Percentiles rank a stretch among this genome's conserved stretches.
phyloP scores from a whole-genome alignment of 1,140 invertebrate genomes.

The Laupala kohalensis region DNA sequence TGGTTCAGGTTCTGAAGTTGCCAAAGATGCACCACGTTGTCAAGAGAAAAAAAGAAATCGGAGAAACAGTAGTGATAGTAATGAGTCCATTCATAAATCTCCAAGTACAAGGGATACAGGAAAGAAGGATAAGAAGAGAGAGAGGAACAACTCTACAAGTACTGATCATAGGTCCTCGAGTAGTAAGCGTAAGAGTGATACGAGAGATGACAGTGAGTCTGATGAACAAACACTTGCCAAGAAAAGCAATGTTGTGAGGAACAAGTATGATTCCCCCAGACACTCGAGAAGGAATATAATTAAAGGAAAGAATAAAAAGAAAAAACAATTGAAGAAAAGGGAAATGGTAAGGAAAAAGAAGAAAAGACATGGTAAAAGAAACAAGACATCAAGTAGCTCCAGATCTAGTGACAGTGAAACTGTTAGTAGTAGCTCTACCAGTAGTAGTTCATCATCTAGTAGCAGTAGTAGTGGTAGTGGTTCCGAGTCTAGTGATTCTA shows the following conservation, averaged over 20 bases:
- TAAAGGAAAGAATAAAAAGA: not conserved
- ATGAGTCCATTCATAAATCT: too few species aligned
- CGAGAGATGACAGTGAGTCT: not conserved
- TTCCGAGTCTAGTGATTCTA: not conserved
- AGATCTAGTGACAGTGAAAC: not conserved
- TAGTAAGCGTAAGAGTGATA: not conserved
- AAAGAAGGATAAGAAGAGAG: too few species aligned
- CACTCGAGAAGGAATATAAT: not conserved
- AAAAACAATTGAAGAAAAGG: not conserved
- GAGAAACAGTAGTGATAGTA: not conserved
- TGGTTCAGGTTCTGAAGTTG: too few species aligned
- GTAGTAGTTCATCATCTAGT: not conserved
- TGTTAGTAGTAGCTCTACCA: not conserved
- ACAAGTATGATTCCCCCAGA: too few species aligned
- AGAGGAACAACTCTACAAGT: not conserved
- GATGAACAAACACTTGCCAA: not conserved
- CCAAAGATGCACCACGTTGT: too few species aligned
- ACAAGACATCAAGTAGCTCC: not conserved
- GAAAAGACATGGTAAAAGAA: not conserved
- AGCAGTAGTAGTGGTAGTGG: not conserved
- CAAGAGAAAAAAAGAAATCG: not conserved
- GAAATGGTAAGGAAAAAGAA: not conserved
- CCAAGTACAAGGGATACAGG: too few species aligned
- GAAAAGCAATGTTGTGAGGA: not conserved
- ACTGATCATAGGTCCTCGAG: not conserved